Base-by-base conservation (phyloP, 2,797 vertebrate species). In the Clarias laeviceps region DNA sequence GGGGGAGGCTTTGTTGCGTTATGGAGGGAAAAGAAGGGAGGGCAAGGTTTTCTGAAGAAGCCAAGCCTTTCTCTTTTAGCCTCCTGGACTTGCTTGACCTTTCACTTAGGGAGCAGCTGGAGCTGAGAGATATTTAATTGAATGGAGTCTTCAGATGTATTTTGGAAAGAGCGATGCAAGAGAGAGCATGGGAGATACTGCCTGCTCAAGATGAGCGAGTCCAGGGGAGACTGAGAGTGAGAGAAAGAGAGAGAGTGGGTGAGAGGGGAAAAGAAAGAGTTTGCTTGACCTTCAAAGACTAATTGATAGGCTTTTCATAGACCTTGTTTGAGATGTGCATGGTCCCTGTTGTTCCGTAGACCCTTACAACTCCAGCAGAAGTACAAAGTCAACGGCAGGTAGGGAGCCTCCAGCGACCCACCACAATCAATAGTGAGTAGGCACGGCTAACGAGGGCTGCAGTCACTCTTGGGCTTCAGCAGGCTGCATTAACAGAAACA, bases 61-160 rank as follows among this genome's bases (percentile, higher is more conserved):
- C 85, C 86, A n/a, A 94, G 94, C 93, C 94, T 92, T 91, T 96
- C 92, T 96, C 94, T 96, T 94, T 95, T 94, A 95, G 95, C 95
- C 95, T 97, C 94, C 95, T 92, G 92, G 96, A 97, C 93, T 96
- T 96, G 82, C 85, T 94, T 99, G 97, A 98, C 98, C 97, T 99
- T 99, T 98, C 96, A 95, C 96, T 97, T 96, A 94, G 94, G 94
- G 96, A 96, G 95, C 97, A 97, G 97, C 95, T 97, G 96, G 95
- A 97, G 95, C 94, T 76, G 73, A 94, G 93, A 97, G 96, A 97
- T 96, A 96, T 96, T 98, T 98, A 98, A 98, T 98, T 98, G 97
- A 98, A 97, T 93, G 91, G 95, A 95, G 95, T 96, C 96, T 96
- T 97, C 94, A 95, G 95, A 97, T 96, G 96, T 96, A 93, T 96